phyloP scores from a whole-genome alignment of 1,140 invertebrate species.

The Drosophila lacertosa region DNA sequence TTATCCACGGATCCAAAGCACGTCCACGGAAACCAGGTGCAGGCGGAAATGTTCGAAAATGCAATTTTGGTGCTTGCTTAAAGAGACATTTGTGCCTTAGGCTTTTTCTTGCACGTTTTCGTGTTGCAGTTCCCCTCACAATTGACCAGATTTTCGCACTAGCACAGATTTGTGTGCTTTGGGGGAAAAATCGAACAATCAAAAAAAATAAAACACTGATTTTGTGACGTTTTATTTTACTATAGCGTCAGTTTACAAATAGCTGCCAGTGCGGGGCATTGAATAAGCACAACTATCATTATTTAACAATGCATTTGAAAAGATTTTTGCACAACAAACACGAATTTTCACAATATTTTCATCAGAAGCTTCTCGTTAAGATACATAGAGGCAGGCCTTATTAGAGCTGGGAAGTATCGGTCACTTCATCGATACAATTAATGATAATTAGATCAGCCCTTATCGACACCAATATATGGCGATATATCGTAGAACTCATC shows the following conservation, averaged over 20 bases:
- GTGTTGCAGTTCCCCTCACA: slow-evolving; percentile 14
- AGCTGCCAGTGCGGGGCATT: slow-evolving; percentile 12
- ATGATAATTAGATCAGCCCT: not conserved
- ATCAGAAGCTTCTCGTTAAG: slow-evolving; percentile 39
- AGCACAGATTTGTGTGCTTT: slow-evolving; percentile 21
- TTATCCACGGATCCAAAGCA: slow-evolving; percentile 82
- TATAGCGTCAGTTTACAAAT: slow-evolving; percentile 17
- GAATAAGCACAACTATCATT: slow-evolving; percentile 23
- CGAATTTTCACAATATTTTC: slow-evolving; percentile 52
- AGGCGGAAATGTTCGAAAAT: slow-evolving; percentile 82
- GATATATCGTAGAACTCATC: not conserved
- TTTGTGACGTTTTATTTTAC: slow-evolving; percentile 10
- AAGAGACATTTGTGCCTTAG: slow-evolving; percentile 59
- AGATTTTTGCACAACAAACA: slow-evolving; percentile 36
- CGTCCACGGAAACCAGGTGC: slow-evolving; percentile 78
- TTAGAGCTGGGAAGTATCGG: slow-evolving; percentile 18
- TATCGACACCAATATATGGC: too few relatives aligned
- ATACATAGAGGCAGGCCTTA: slow-evolving; percentile 31
- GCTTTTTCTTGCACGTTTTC: slow-evolving; percentile 44
- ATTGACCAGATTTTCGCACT: slow-evolving; percentile 34
- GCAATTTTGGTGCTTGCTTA: slow-evolving; percentile 80
- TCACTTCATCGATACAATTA: not conserved
- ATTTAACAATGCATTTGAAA: slow-evolving; percentile 29
- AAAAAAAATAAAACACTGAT: not conserved
- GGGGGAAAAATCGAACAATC: slow-evolving; percentile 50